These are phyloP conservation scores for Acanthosepion lycidas DNA, from an alignment of 2,888 invertebrate species.

Conservation along the genomic window DNA sequence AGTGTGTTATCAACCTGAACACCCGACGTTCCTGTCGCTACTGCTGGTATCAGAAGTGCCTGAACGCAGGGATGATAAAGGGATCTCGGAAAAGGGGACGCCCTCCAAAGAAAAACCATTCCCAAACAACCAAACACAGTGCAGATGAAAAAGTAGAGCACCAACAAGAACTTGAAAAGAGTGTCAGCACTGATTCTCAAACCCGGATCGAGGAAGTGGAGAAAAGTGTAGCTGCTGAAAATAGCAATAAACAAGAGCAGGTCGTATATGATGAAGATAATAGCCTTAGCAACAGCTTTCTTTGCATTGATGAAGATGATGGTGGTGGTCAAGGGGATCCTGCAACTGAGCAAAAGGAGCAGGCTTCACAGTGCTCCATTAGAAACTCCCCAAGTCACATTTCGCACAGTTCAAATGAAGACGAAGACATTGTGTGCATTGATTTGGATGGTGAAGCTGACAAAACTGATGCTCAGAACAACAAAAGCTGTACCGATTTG, in stretches of 20 bases:
- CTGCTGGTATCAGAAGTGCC: slow-evolving; percentile 71
- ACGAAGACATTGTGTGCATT: neutral
- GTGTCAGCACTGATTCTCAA: neutral
- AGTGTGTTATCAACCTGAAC: slow-evolving; percentile 65
- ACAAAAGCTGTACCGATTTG: neutral
- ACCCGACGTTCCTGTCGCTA: slow-evolving; percentile 70
- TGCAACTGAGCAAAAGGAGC: neutral
- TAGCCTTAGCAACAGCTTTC: neutral
- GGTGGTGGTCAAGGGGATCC: neutral
- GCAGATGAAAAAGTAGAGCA: too few species aligned
- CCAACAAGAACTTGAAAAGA: neutral
- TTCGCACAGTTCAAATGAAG: neutral
- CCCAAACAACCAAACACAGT: neutral
- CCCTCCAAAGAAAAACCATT: neutral
- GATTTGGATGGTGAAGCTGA: neutral
- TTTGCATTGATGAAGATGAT: neutral
- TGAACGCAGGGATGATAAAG: slow-evolving; percentile 67
- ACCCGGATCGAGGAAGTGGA: neutral
- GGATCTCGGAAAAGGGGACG: neutral
- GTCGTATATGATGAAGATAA: neutral
- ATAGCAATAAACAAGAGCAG: neutral
- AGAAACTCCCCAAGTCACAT: neutral
- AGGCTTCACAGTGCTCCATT: too few species aligned
- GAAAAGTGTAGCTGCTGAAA: neutral
- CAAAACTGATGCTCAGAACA: neutral